Conservation (phyloP, 2,797 vertebrate species). For the Argentina silus region DNA sequence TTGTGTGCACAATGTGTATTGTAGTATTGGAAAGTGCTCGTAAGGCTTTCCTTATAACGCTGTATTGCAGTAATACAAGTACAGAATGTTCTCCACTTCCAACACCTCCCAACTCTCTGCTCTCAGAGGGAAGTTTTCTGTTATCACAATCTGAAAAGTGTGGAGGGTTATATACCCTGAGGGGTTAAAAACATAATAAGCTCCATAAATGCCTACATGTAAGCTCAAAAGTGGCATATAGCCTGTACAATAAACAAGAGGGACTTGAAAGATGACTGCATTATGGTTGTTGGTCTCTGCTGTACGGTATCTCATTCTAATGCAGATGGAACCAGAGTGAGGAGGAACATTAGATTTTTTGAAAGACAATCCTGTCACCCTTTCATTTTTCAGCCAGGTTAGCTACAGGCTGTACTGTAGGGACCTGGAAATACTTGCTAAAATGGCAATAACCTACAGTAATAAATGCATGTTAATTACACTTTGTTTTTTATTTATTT, state of each 20-base stretch:
- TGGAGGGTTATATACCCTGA: neutral
- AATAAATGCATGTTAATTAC: too few species aligned
- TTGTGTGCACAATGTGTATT: too few species aligned
- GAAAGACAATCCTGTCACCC: too few species aligned
- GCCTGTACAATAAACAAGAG: neutral
- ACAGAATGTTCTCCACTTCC: neutral
- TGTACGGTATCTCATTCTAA: neutral
- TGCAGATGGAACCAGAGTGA: too few species aligned
- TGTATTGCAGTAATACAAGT: neutral
- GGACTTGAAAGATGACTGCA: neutral
- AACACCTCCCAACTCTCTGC: neutral
- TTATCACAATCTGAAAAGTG: neutral
- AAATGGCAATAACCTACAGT: too few species aligned
- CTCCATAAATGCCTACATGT: neutral
- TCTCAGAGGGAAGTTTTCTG: neutral
- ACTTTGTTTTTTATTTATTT: too few species aligned
- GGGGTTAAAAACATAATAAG: neutral
- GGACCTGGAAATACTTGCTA: too few species aligned
- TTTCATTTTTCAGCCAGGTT: too few species aligned
- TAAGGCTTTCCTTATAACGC: too few species aligned
- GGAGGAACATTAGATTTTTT: too few species aligned
- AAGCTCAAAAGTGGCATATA: neutral
- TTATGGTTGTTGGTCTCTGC: neutral
- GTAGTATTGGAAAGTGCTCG: too few species aligned
- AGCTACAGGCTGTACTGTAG: too few species aligned